These are phyloP conservation scores for Aethes cnicana DNA, from an alignment of 2,888 invertebrate genomes.

Conservation along the genomic window DNA sequence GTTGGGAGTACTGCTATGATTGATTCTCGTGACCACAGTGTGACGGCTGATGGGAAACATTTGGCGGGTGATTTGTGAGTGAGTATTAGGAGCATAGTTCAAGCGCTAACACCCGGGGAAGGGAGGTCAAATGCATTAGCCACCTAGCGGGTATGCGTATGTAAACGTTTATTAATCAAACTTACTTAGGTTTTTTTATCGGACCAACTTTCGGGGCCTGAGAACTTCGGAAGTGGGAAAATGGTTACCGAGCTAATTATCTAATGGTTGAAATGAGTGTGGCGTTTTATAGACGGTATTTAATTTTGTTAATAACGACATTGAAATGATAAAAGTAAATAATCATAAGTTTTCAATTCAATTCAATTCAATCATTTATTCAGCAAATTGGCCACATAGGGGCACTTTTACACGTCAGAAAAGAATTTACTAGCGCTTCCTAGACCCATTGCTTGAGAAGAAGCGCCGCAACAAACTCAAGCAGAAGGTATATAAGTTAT, in stretches of 20 bases:
- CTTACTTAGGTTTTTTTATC: slow-evolving; percentile 43
- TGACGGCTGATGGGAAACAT: slow-evolving; percentile 73
- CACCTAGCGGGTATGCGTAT: slow-evolving; percentile 71
- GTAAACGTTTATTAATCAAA: slow-evolving; percentile 73
- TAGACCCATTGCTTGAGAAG: too few species aligned
- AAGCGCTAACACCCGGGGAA: slow-evolving; percentile 71
- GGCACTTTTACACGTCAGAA: too few species aligned
- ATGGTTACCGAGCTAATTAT: neutral
- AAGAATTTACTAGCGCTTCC: too few species aligned
- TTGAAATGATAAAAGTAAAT: neutral
- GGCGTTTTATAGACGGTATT: neutral
- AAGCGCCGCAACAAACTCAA: too few species aligned
- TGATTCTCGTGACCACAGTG: slow-evolving; percentile 77
- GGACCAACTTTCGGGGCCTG: slow-evolving; percentile 38
- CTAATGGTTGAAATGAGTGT: neutral
- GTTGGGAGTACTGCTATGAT: slow-evolving; percentile 49
- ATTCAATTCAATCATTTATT: too few species aligned
- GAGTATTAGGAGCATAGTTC: slow-evolving; percentile 75
- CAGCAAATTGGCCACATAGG: too few species aligned
- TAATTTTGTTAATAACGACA: slow-evolving; percentile 5
- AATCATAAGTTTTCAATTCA: too few species aligned
- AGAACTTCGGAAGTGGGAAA: slow-evolving; percentile 30
- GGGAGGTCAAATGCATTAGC: slow-evolving; percentile 79
- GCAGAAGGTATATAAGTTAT: too few species aligned
- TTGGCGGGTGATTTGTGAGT: slow-evolving; percentile 71